phyloP scores from a whole-genome alignment of 2,797 vertebrate species.

The Lutjanus campechanus region DNA sequence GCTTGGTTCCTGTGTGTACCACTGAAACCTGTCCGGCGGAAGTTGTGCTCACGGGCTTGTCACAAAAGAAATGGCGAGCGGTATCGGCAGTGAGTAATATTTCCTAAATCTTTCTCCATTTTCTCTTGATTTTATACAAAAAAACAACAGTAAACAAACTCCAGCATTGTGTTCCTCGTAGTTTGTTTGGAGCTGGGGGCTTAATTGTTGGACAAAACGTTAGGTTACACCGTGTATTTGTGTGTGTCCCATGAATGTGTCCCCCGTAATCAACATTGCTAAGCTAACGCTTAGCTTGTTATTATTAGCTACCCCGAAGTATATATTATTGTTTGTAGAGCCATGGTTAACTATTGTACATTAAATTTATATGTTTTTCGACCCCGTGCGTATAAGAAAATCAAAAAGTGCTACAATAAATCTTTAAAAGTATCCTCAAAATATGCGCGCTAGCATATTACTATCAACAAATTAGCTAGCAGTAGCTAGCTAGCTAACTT shows the following conservation, averaged over 20 bases:
- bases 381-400: rapidly evolving
- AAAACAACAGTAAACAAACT: rapidly evolving
- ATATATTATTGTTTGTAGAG: background rate
- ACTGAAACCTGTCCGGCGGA: conserved; percentile 76
- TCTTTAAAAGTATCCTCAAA: no score
- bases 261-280: conserved; percentile 64
- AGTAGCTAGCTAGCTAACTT: conserved; percentile 12
- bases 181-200: rapidly evolving
- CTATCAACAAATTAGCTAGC: conserved; percentile 24
- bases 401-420: background rate
- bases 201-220: background rate
- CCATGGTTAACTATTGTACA: rapidly evolving
- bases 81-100: conserved; percentile 92
- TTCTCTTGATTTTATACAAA: no score
- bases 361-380: rapidly evolving
- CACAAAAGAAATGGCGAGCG: conserved; percentile 90
- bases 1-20: conserved; percentile 28
- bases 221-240: background rate
- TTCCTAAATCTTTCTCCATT: background rate
- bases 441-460: background rate
- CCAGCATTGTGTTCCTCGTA: rapidly evolving
- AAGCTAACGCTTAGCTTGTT: conserved; percentile 59
- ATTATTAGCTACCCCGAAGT: background rate
- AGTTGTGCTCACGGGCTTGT: conserved; percentile 56
- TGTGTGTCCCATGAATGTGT: conserved; percentile 73